Evolutionary conservation across 2,888 invertebrate genomes (phyloP).

Genomic region (Eupelmus urozonus): DNA sequence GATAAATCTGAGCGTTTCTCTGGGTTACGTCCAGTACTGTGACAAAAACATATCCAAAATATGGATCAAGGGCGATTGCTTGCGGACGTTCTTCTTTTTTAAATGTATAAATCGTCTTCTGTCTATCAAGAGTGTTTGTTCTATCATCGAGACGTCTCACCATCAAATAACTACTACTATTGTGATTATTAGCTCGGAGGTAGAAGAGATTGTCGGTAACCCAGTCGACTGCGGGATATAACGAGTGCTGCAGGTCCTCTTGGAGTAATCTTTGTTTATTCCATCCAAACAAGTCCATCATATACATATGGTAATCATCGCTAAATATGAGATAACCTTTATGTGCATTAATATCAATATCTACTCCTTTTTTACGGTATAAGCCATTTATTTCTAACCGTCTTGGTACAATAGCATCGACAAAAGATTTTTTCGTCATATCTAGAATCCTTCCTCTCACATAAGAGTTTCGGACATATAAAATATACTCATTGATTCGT

Average conservation of each 20-base stretch:
- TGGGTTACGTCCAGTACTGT: background rate
- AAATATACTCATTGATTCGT: background rate
- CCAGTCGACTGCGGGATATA: background rate
- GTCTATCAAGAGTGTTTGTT: background rate
- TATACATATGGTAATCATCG: background rate
- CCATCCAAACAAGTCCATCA: background rate
- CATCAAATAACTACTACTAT: background rate
- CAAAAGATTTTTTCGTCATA: no score
- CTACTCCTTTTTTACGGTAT: background rate
- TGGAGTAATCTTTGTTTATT: no score
- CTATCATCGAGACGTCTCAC: background rate
- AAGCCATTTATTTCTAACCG: no score
- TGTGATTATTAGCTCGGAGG: background rate
- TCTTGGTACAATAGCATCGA: background rate
- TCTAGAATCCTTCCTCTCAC: background rate
- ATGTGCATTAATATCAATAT: slow-evolving; percentile 5
- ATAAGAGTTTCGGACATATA: background rate
- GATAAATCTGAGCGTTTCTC: background rate
- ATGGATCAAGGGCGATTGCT: background rate
- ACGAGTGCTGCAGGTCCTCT: no score
- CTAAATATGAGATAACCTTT: background rate
- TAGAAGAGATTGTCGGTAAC: background rate
- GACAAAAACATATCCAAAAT: background rate
- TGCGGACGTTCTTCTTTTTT: background rate
- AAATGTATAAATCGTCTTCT: background rate